Conservation (phyloP, 2,113 vertebrate genomes). For the Ictidomys tridecemlineatus region DNA sequence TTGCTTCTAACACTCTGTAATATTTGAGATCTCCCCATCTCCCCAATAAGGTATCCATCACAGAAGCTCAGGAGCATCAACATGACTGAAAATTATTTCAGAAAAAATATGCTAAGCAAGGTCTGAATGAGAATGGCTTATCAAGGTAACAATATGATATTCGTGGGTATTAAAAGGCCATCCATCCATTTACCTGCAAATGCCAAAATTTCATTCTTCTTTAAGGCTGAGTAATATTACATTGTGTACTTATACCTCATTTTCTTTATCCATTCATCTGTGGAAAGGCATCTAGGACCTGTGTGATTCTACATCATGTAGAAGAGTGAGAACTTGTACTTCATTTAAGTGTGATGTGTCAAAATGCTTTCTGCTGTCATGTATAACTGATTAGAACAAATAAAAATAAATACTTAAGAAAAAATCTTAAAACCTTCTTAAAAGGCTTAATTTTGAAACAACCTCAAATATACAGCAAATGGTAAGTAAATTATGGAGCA, state of each 20-base stretch:
- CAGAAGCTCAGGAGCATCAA: not conserved
- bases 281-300: too few species aligned
- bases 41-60: not conserved
- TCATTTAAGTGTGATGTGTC: too few species aligned
- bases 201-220: too few species aligned
- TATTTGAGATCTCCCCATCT: not conserved
- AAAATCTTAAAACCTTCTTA: too few species aligned
- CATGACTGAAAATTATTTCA: not conserved
- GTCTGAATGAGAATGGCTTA: not conserved
- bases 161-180: not conserved
- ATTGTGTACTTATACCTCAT: too few species aligned
- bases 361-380: too few species aligned
- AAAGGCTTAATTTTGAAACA: not conserved
- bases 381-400: too few species aligned
- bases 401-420: too few species aligned
- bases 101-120: not conserved
- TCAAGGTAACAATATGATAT: not conserved
- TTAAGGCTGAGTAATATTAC: not conserved
- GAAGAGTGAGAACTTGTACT: too few species aligned
- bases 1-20: not conserved
- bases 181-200: not conserved
- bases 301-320: too few species aligned
- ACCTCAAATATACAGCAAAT: not conserved
- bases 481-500: not conserved
- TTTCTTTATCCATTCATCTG: too few species aligned